Conservation (phyloP, 2,113 vertebrate species). For the Thomomys bottae region DNA sequence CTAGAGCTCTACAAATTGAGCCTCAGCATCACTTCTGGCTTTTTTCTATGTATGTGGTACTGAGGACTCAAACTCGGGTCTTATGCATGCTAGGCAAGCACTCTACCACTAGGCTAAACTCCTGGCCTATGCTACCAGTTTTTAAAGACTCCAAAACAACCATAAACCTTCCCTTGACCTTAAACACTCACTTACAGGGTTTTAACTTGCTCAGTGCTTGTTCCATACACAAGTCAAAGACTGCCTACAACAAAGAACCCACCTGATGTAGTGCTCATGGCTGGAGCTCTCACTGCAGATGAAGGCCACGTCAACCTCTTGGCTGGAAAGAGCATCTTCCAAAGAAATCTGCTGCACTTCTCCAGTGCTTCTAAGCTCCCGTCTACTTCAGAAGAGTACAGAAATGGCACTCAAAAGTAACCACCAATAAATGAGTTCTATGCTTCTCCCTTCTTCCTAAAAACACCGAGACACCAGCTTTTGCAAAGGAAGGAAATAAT, state of each 20-base stretch:
- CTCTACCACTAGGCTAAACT: too few relatives aligned
- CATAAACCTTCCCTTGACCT: too few relatives aligned
- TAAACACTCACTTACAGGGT: not conserved
- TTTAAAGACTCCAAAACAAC: not conserved
- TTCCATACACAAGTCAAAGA: not conserved
- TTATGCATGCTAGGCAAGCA: too few relatives aligned
- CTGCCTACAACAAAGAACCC: slow-evolving; percentile 8
- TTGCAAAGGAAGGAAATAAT: not conserved
- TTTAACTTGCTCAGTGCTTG: not conserved
- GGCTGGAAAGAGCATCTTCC: slow-evolving; percentile 88
- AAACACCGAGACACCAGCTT: not conserved
- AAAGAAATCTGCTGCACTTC: slow-evolving; percentile 89
- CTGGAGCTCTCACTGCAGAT: slow-evolving; percentile 93
- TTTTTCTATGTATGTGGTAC: too few relatives aligned
- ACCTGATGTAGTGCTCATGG: slow-evolving; percentile 93
- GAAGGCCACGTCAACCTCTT: slow-evolving; percentile 90
- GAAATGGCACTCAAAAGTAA: slow-evolving; percentile 40
- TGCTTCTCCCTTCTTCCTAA: not conserved
- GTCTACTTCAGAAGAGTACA: slow-evolving; percentile 84
- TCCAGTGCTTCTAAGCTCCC: slow-evolving; percentile 86
- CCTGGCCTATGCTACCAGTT: too few relatives aligned
- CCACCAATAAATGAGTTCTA: not conserved
- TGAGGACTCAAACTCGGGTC: too few relatives aligned
- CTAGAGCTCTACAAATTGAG: too few relatives aligned
- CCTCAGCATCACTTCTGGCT: too few relatives aligned